A percentile compares a stretch with the other conserved stretches of the same genome.
Conservation (phyloP, 2,888 invertebrate species). For the Branchellion lobata region DNA sequence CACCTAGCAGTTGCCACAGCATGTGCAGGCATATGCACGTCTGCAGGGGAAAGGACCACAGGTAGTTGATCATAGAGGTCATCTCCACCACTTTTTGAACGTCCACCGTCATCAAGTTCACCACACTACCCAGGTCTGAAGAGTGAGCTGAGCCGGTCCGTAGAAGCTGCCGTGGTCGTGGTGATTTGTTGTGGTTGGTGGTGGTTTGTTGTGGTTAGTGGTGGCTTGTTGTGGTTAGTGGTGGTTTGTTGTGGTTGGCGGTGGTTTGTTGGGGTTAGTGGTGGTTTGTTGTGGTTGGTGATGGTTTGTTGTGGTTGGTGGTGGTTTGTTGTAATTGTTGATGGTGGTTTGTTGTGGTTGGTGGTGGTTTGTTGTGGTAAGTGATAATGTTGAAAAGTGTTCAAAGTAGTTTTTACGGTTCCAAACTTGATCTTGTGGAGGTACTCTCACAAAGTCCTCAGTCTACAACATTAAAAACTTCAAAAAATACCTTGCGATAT, state of each 20-base stretch:
- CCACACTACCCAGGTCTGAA: conserved; percentile 53
- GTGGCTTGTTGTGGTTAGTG: too few relatives aligned
- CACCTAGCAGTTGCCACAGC: conserved; percentile 44
- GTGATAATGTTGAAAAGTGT: too few relatives aligned
- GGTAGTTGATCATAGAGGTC: conserved; percentile 49
- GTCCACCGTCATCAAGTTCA: conserved; percentile 59
- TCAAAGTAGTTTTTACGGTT: too few relatives aligned
- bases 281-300: too few relatives aligned
- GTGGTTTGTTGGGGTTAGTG: too few relatives aligned
- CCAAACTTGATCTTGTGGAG: too few relatives aligned
- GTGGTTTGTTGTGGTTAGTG: not conserved
- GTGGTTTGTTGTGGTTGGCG: too few relatives aligned
- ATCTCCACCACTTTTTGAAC: conserved; percentile 48
- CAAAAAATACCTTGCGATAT: conserved; percentile 61
- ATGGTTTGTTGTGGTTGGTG: too few relatives aligned
- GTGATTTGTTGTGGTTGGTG: not conserved
- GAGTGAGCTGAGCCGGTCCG: not conserved
- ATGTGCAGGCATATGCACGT: conserved; percentile 71
- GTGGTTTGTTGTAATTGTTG: too few relatives aligned
- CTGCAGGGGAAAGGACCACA: conserved; percentile 64
- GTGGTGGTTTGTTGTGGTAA: too few relatives aligned
- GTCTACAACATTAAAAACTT: not conserved
- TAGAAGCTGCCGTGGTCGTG: not conserved
- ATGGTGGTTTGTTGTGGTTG: too few relatives aligned
- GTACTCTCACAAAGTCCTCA: too few relatives aligned